Evolutionary conservation across 2,113 vertebrate genomes (phyloP), one percentile per base, ranked within the genome.

Genomic region (Blennius ocellaris): DNA sequence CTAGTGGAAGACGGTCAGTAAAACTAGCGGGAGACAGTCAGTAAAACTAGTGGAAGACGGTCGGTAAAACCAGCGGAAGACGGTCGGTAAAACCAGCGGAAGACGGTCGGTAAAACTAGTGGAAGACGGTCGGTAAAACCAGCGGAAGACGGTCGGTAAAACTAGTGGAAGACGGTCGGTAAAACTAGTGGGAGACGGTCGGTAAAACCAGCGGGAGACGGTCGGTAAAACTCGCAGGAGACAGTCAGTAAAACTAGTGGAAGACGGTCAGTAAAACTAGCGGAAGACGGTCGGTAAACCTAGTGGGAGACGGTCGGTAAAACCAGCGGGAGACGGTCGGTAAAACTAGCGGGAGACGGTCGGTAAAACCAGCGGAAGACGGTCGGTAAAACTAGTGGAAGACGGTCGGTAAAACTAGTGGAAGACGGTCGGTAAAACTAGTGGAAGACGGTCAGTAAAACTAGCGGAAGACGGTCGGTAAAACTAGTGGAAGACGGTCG

Each of bases 361-460:
- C 4, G 4, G 21, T 30, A 30, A 30, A 30, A 30, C 21, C 21
- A 16, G 48, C 44, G 61, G 75, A 39, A 21, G 45, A 56, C 49
- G 58, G n/a, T n/a, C n/a, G n/a, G n/a, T n/a, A n/a, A 3, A 75
- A 83, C 64, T 37, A 30, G 21, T 2, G 21, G 21, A 30, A 30
- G 21, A 30, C 21, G 2, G 21, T 30, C 4, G 4, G 21, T 30
- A 30, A 30, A 30, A 30, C 21, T 4, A 16, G 48, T 48, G 61
- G 75, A 39, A 21, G 45, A 56, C 49, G 58, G n/a, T n/a, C n/a
- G n/a, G n/a, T n/a, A n/a, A 3, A 75, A 83, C 64, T 37, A 30
- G 21, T 2, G 21, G 21, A 30, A 30, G 21, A 30, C 21, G 2
- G 21, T 30, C 4, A 30, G 21, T 30, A 30, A 30, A 30, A 30